Percentiles rank a stretch among this genome's conserved stretches.
Conservation (phyloP, 2,113 vertebrate species). For the Apodemus sylvaticus region DNA sequence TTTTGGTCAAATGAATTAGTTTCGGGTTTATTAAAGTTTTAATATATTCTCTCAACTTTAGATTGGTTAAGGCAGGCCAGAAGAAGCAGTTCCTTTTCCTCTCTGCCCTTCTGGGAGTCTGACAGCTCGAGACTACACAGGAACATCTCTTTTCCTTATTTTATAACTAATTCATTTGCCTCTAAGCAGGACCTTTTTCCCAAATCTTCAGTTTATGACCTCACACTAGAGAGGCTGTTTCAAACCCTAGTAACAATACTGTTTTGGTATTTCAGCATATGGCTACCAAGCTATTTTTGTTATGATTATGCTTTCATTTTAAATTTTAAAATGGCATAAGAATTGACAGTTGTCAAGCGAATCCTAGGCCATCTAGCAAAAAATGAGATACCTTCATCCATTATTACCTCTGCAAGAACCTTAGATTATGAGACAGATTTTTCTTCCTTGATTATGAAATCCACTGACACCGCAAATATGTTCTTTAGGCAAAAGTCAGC, state of each 20-base stretch:
- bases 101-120: not conserved
- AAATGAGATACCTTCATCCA: not conserved
- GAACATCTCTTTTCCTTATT: fast-evolving
- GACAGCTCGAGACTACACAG: fast-evolving
- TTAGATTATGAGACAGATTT: not conserved
- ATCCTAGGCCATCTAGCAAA: not conserved
- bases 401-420: not conserved
- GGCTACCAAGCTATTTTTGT: not conserved
- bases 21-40: conserved; percentile 39
- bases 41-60: not conserved
- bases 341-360: no score
- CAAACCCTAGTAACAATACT: not conserved
- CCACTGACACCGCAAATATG: not conserved
- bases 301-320: not conserved
- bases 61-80: not conserved
- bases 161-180: no score
- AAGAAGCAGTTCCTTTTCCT: not conserved
- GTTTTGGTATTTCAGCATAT: not conserved
- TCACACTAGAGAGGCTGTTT: not conserved
- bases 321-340: not conserved
- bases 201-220: not conserved
- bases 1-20: not conserved
- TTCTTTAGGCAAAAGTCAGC: not conserved
- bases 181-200: not conserved
- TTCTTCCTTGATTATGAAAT: not conserved